phyloP scores from a whole-genome alignment of 2,888 invertebrate species.

The Trissonchulus latispiculum region DNA sequence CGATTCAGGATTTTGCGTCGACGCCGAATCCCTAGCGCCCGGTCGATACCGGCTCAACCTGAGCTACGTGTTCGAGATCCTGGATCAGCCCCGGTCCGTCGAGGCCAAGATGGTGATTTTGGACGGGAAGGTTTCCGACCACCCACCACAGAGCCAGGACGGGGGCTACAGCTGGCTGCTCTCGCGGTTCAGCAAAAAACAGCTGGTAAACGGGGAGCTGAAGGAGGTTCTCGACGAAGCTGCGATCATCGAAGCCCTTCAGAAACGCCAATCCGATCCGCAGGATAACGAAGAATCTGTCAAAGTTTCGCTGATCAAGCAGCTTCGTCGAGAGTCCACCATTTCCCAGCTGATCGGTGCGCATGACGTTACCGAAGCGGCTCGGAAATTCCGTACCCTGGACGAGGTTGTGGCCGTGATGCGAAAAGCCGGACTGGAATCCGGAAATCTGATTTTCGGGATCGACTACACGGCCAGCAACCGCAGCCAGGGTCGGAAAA shows the following conservation, averaged over 20 bases:
- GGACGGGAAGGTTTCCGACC: background rate
- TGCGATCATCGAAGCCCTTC: background rate
- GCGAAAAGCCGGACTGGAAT: conserved; percentile 47
- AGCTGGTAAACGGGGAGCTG: background rate
- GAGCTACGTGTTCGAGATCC: background rate
- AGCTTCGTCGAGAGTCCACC: background rate
- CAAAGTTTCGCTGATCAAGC: background rate
- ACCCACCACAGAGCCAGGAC: background rate
- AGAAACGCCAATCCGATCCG: background rate
- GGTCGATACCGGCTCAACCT: background rate
- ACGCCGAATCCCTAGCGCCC: background rate
- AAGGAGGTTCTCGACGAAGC: background rate
- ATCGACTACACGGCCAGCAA: conserved; percentile 52
- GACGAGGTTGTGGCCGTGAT: conserved; percentile 46
- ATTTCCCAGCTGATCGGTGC: background rate
- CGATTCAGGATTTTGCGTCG: background rate
- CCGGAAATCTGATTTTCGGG: conserved; percentile 48
- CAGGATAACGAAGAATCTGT: background rate
- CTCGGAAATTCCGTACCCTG: conserved; percentile 38
- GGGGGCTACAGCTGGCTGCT: background rate
- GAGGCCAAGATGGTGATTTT: background rate
- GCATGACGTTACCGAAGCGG: background rate
- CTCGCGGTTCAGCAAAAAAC: background rate
- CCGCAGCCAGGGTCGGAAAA: conserved; percentile 51
- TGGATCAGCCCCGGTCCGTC: background rate